Percentiles rank a stretch among this genome's conserved stretches.
Evolutionary conservation across 2,113 vertebrate genomes (phyloP).

Genomic region (Gadus chalcogrammus): DNA sequence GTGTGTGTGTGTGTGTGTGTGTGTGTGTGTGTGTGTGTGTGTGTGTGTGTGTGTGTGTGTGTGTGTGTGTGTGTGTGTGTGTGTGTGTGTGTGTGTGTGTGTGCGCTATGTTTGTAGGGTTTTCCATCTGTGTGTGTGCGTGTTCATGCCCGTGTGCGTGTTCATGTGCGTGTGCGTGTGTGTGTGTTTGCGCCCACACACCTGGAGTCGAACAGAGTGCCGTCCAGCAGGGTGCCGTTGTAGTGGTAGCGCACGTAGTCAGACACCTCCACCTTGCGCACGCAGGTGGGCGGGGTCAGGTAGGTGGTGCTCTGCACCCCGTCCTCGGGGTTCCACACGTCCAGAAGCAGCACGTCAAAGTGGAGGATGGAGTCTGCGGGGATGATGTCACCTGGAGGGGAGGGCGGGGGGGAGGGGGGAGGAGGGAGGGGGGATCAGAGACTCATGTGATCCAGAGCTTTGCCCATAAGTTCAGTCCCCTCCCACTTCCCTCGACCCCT

Average conservation of each 20-base stretch:
- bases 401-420: background rate
- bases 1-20: background rate
- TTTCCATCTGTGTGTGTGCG: background rate
- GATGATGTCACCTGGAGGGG: constrained; percentile 80
- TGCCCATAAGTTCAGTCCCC: background rate
- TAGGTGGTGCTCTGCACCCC: constrained; percentile 86
- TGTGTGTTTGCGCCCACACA: constrained; percentile 41
- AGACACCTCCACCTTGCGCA: constrained; percentile 87
- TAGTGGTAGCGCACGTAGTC: constrained; percentile 97
- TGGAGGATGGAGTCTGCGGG: constrained; percentile 89
- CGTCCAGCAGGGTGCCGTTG: constrained; percentile 92
- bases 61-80: background rate
- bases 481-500: background rate
- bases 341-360: constrained; percentile 91
- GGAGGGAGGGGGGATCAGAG: background rate
- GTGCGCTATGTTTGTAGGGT: no score
- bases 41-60: background rate
- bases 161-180: background rate
- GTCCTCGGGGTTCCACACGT: constrained; percentile 91
- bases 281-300: constrained; percentile 79
- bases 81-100: background rate
- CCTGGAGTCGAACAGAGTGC: constrained; percentile 98
- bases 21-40: background rate
- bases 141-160: background rate
- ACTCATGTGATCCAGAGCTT: background rate